phyloP scores from a whole-genome alignment of 1,140 invertebrate species.

The Drosophila pseudoananassae region DNA sequence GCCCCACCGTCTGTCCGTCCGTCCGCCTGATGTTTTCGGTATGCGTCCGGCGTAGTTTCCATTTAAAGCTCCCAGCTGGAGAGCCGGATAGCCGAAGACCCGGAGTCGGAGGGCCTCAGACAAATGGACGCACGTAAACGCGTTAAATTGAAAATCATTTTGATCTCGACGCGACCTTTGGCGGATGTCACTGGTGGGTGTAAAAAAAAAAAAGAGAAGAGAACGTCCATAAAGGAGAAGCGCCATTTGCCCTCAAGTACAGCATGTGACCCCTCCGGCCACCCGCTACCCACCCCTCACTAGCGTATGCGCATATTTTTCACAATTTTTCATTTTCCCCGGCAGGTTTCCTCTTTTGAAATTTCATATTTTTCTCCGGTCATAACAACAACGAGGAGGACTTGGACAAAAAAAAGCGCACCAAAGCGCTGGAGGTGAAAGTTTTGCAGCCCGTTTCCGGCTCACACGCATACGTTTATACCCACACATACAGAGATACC shows the following conservation, averaged over 20 bases:
- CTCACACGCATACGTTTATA: slow-evolving; percentile 32
- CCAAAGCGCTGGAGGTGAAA: slow-evolving; percentile 67
- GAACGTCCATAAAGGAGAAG: neutral
- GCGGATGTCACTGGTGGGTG: slow-evolving; percentile 22
- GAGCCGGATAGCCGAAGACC: neutral
- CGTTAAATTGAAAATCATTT: slow-evolving; percentile 83
- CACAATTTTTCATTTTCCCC: slow-evolving; percentile 72
- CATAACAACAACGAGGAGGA: slow-evolving; percentile 41
- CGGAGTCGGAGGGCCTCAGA: slow-evolving; percentile 37
- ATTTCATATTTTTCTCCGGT: slow-evolving; percentile 69
- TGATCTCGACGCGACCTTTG: slow-evolving; percentile 74
- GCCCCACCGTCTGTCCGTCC: slow-evolving; percentile 22
- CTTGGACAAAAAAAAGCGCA: slow-evolving; percentile 15
- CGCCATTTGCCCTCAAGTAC: slow-evolving; percentile 48
- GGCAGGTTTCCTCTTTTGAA: slow-evolving; percentile 62
- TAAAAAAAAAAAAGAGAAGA: slow-evolving; percentile 5
- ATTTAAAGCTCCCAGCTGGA: slow-evolving; percentile 40
- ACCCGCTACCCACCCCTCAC: neutral
- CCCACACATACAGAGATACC: neutral
- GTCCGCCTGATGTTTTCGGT: slow-evolving; percentile 16
- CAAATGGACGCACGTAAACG: slow-evolving; percentile 77
- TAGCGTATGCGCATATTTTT: slow-evolving; percentile 66
- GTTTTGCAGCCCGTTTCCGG: slow-evolving; percentile 79
- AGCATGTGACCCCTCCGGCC: slow-evolving; percentile 47
- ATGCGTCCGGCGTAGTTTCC: slow-evolving; percentile 37